Percentiles rank a stretch among this genome's conserved stretches.
Conservation (phyloP, 2,888 invertebrate genomes). For the Ochlodes sylvanus region DNA sequence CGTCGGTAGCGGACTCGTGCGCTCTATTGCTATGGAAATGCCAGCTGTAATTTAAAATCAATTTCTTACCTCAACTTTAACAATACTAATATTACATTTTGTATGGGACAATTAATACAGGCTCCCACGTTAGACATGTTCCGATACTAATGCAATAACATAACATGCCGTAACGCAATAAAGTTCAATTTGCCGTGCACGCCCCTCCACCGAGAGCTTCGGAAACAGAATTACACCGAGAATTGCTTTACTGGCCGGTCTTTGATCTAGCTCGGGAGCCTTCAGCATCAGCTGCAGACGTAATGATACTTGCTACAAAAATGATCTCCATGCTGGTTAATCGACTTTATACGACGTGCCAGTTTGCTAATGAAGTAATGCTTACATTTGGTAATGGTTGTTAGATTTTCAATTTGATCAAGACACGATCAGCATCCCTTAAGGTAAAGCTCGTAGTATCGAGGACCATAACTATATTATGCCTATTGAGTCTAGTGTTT, state of each 20-base stretch:
- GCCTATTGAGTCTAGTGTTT: too few species aligned
- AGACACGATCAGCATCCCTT: too few species aligned
- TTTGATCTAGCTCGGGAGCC: conserved; percentile 19
- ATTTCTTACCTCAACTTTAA: not conserved
- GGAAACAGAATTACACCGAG: conserved; percentile 23
- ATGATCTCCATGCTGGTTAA: not conserved
- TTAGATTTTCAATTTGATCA: too few species aligned
- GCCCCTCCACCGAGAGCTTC: not conserved
- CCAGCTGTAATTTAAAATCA: not conserved
- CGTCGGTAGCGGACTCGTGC: not conserved
- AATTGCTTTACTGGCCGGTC: conserved; percentile 30
- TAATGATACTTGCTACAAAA: conserved; percentile 13
- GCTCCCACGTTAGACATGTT: not conserved
- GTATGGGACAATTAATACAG: not conserved
- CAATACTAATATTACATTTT: too few species aligned
- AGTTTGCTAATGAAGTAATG: too few species aligned
- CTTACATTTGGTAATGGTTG: too few species aligned
- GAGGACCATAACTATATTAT: too few species aligned
- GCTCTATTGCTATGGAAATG: not conserved
- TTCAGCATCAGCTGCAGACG: conserved; percentile 7
- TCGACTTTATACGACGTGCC: not conserved
- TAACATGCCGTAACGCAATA: not conserved
- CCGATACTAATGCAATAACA: conserved; percentile 3
- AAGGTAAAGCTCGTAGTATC: too few species aligned
- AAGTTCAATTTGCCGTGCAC: not conserved